Evolutionary conservation across 2,797 vertebrate genomes (phyloP).

Genomic region (Sebastes alutus): DNA sequence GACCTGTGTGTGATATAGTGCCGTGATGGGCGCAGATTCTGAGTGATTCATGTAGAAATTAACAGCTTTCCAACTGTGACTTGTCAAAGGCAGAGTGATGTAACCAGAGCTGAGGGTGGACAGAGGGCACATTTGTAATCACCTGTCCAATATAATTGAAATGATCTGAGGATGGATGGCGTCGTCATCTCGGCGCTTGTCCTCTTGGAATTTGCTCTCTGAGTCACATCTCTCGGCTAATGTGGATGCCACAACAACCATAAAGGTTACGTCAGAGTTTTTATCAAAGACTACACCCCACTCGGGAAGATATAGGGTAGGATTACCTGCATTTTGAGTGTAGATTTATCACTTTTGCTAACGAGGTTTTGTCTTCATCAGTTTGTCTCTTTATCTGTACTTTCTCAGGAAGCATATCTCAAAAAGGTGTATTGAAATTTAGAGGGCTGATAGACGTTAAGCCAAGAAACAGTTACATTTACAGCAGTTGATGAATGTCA

Average conservation of each 20-base stretch:
- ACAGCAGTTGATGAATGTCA: not conserved
- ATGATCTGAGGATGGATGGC: not conserved
- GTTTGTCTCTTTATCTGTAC: not conserved
- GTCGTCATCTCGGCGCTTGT: not conserved
- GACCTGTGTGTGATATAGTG: slow-evolving; percentile 2
- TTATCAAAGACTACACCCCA: not conserved
- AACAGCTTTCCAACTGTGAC: slow-evolving; percentile 4
- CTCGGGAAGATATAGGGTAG: not conserved
- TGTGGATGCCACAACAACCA: not conserved
- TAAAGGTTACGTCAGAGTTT: not conserved
- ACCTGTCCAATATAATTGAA: not conserved
- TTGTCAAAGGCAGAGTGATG: not conserved
- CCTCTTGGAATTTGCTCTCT: not conserved
- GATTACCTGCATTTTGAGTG: not conserved
- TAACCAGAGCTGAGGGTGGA: not conserved
- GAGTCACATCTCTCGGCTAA: not conserved
- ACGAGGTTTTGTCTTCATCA: not conserved
- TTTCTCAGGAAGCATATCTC: not conserved
- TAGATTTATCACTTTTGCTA: not conserved
- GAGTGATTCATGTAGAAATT: slow-evolving; percentile 17
- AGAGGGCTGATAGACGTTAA: not conserved
- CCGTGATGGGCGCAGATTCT: not conserved
- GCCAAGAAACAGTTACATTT: not conserved
- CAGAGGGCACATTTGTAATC: not conserved
- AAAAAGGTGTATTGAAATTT: not conserved